phyloP scores from a whole-genome alignment of 2,797 vertebrate genomes.

The Pseudochaenichthys georgianus region DNA sequence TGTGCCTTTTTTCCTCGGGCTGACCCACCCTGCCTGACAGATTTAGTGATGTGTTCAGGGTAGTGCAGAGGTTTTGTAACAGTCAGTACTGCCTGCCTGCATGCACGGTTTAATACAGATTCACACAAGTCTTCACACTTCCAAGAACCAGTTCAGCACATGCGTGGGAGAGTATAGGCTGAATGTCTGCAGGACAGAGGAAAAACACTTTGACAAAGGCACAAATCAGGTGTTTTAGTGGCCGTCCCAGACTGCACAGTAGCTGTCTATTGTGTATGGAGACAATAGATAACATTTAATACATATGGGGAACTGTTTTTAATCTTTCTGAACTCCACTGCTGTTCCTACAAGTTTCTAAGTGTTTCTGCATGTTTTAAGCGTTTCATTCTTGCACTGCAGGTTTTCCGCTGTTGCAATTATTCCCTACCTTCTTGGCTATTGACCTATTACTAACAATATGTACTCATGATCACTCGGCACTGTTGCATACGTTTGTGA shows the following conservation, averaged over 20 bases:
- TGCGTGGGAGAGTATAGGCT: neutral
- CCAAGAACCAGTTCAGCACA: neutral
- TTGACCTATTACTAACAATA: neutral
- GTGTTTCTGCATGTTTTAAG: neutral
- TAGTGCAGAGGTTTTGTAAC: slow-evolving; percentile 29
- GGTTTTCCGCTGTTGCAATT: neutral
- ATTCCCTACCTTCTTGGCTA: neutral
- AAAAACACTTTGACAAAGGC: neutral
- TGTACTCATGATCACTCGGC: neutral
- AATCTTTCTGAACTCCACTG: neutral
- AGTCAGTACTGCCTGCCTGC: neutral
- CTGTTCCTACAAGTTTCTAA: neutral
- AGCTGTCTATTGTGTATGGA: neutral
- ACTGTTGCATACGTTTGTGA: slow-evolving; percentile 7
- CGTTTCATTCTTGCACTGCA: neutral
- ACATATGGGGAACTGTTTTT: neutral
- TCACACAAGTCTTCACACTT: slow-evolving; percentile 14
- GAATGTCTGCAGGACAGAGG: neutral
- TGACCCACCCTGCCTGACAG: slow-evolving; percentile 10
- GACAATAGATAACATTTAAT: neutral
- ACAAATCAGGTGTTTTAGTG: slow-evolving; percentile 1
- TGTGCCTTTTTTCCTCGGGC: neutral
- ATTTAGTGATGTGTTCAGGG: slow-evolving; percentile 7
- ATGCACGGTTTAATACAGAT: slow-evolving; percentile 21
- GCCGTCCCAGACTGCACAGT: neutral